Percentiles rank a stretch among this genome's conserved stretches.
These are phyloP conservation scores for Corythaixoides concolor DNA, from an alignment of 2,113 vertebrate species.

Conservation along the genomic window DNA sequence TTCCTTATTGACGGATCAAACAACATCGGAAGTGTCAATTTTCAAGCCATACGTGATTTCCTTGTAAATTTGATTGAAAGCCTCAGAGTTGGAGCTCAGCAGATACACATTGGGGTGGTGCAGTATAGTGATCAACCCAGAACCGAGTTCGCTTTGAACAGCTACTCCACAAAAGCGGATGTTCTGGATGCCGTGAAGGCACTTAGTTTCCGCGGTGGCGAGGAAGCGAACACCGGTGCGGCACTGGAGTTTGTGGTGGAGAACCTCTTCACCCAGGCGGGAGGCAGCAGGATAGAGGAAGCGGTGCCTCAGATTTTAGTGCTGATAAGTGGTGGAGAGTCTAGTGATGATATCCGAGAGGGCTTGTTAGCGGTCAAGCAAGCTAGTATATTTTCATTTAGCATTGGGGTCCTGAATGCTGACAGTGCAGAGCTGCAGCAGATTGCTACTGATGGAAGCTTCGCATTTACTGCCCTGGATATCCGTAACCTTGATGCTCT, in stretches of 20 bases:
- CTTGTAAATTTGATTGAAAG: conserved; percentile 91
- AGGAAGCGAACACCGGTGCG: conserved; percentile 86
- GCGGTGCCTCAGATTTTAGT: conserved; percentile 90
- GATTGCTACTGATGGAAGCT: conserved; percentile 85
- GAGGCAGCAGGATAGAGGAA: conserved; percentile 92
- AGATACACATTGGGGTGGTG: conserved; percentile 89
- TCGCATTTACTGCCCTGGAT: conserved; percentile 86
- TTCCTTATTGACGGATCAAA: conserved; percentile 99
- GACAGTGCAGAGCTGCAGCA: conserved; percentile 85
- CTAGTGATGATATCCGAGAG: conserved; percentile 88
- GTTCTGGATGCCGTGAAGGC: conserved; percentile 86
- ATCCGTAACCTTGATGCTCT: conserved; percentile 80
- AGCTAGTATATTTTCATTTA: conserved; percentile 85
- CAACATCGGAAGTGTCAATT: conserved; percentile 93
- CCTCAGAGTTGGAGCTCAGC: conserved; percentile 87
- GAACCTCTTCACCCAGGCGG: conserved; percentile 82
- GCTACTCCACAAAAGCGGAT: conserved; percentile 81
- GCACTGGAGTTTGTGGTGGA: conserved; percentile 88
- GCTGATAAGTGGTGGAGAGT: conserved; percentile 87
- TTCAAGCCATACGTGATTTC: conserved; percentile 88
- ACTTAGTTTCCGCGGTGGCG: conserved; percentile 82
- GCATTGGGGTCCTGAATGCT: conserved; percentile 80
- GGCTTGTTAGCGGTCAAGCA: conserved; percentile 87
- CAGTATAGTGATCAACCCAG: conserved; percentile 85
- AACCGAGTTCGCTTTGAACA: conserved; percentile 88